phyloP scores from a whole-genome alignment of 2,113 vertebrate species.

The Ailurus styani region DNA sequence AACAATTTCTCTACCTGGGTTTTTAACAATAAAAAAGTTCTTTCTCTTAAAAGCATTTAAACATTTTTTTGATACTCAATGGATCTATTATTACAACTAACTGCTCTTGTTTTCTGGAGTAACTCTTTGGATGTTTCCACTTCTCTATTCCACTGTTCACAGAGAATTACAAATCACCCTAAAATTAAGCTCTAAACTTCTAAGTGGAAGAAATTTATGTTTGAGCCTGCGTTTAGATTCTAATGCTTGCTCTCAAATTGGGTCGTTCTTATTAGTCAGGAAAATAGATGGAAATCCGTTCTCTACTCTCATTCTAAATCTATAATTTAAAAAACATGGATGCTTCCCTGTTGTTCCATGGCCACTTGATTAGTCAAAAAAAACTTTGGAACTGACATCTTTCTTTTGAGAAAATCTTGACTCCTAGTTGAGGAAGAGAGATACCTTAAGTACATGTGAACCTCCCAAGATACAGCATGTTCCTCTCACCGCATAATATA shows the following conservation, averaged over 20 bases:
- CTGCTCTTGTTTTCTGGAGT: not conserved
- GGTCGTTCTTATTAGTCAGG: not conserved
- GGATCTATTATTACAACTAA: not conserved
- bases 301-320: not conserved
- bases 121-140: not conserved
- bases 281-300: not conserved
- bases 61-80: not conserved
- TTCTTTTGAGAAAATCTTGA: not conserved
- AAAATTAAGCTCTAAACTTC: not conserved
- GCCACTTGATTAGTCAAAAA: not conserved
- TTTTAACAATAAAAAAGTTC: not conserved
- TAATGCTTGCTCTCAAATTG: not conserved
- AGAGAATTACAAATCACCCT: not conserved
- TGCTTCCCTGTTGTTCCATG: not conserved
- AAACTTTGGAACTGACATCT: not conserved
- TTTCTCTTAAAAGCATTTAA: not conserved
- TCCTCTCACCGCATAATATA: not conserved
- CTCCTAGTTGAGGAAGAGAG: not conserved
- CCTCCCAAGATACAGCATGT: not conserved
- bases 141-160: not conserved
- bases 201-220: not conserved
- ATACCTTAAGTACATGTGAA: not conserved
- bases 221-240: not conserved
- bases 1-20: not conserved
- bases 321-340: not conserved